Evolutionary conservation across 2,888 invertebrate genomes (phyloP).

Genomic region (Reticulitermes lucifugus): DNA sequence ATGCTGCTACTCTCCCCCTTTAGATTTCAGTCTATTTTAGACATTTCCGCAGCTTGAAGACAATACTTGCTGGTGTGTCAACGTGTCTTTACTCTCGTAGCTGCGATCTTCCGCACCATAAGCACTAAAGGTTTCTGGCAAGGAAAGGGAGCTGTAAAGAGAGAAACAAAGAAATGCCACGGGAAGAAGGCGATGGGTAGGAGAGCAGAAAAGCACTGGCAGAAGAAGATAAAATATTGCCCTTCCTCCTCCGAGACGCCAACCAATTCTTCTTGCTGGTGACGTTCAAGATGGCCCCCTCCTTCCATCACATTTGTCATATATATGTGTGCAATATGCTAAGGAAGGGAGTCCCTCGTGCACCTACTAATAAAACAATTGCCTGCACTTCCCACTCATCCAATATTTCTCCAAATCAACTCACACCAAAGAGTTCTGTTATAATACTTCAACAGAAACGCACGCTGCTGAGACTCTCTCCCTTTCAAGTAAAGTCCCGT

Average conservation of each 20-base stretch:
- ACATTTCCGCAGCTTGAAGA: neutral
- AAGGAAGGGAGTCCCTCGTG: conserved; percentile 13
- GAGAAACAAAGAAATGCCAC: neutral
- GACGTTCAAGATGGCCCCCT: conserved; percentile 18
- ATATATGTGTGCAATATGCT: conserved; percentile 39
- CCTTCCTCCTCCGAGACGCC: conserved; percentile 27
- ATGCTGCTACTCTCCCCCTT: neutral
- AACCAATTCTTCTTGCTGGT: conserved; percentile 38
- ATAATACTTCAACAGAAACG: neutral
- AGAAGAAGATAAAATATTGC: conserved; percentile 33
- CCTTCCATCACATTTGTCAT: conserved; percentile 31
- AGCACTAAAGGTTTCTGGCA: conserved; percentile 22
- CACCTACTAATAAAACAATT: conserved; percentile 41
- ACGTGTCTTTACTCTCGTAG: neutral
- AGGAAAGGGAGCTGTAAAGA: neutral
- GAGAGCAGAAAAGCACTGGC: neutral
- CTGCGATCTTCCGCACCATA: conserved; percentile 42
- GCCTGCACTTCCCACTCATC: neutral
- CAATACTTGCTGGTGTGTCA: conserved; percentile 6
- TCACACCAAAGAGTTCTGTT: neutral
- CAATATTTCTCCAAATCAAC: neutral
- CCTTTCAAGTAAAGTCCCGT: neutral
- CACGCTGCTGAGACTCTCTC: neutral
- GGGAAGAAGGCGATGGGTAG: neutral
- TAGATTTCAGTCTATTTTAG: neutral